These are phyloP conservation scores for Rattus rattus DNA, from an alignment of 2,113 vertebrate species.

Conservation along the genomic window DNA sequence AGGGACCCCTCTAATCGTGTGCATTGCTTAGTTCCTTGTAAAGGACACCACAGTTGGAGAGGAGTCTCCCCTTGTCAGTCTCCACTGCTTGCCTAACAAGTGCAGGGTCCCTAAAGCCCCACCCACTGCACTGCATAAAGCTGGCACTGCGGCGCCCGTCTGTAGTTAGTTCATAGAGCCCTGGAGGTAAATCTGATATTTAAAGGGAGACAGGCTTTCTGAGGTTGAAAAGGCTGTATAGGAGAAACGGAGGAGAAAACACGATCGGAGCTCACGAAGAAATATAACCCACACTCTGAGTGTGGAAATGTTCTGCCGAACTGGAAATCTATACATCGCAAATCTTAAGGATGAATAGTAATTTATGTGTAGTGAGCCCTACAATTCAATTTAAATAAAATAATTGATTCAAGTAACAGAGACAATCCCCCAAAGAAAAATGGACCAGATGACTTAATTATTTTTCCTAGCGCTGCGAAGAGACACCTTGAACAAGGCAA, in stretches of 20 bases:
- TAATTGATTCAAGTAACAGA: slow-evolving; percentile 21
- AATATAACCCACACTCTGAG: slow-evolving; percentile 13
- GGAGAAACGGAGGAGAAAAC: not conserved
- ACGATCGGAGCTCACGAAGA: slow-evolving; percentile 30
- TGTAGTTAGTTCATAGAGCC: not conserved
- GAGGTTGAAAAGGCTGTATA: not conserved
- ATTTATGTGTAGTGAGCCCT: not conserved
- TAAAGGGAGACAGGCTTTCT: not conserved
- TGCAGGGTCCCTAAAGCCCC: not conserved
- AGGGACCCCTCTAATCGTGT: not conserved
- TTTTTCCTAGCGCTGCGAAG: not conserved
- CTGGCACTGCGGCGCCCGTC: accelerated
- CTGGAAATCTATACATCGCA: not conserved
- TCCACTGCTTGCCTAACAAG: not conserved
- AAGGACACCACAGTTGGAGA: not conserved
- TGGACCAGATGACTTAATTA: not conserved
- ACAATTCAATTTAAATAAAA: slow-evolving; percentile 5
- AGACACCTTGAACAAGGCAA: not conserved
- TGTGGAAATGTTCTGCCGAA: not conserved
- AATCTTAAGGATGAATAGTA: not conserved
- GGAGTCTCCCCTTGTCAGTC: too few relatives aligned
- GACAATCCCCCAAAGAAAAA: slow-evolving; percentile 10
- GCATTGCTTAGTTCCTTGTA: slow-evolving; percentile 6
- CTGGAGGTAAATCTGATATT: not conserved
- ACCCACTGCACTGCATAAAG: too few relatives aligned